Evolutionary conservation across 1,140 invertebrate species (phyloP).

Genomic region (Drosophila pandora): DNA sequence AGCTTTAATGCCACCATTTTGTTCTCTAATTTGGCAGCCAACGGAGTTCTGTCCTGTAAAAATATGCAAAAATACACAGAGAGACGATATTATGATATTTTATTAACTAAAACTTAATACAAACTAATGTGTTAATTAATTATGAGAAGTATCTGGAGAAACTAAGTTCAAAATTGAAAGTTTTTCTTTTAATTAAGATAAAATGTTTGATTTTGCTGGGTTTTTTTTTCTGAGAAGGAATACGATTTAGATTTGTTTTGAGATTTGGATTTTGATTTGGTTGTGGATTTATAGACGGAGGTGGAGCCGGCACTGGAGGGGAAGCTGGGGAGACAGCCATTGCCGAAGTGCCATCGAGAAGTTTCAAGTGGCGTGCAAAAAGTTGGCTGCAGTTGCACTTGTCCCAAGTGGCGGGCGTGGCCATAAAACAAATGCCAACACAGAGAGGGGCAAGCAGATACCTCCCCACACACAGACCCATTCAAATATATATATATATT

Average conservation of each 20-base stretch:
- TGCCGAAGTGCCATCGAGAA: slow-evolving; percentile 73
- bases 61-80: slow-evolving; percentile 47
- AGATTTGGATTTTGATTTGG: slow-evolving; percentile 4
- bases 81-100: neutral
- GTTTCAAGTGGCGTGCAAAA: slow-evolving; percentile 73
- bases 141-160: too few species aligned
- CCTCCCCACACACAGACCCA: neutral
- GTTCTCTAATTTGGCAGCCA: slow-evolving; percentile 75
- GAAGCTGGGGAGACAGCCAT: slow-evolving; percentile 26
- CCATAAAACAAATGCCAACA: slow-evolving; percentile 73
- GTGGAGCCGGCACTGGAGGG: neutral
- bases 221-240: neutral
- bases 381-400: slow-evolving; percentile 79
- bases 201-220: neutral
- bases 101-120: too few species aligned
- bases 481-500: slow-evolving; percentile 2
- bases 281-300: neutral
- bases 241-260: neutral
- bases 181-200: too few species aligned
- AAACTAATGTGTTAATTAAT: too few species aligned
- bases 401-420: slow-evolving; percentile 70
- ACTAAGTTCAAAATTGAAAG: too few species aligned
- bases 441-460: neutral
- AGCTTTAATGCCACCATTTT: slow-evolving; percentile 31
- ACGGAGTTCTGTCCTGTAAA: slow-evolving; percentile 67